Evolutionary conservation across 2,797 vertebrate species (phyloP).

Genomic region (Manis crassicaudata): DNA sequence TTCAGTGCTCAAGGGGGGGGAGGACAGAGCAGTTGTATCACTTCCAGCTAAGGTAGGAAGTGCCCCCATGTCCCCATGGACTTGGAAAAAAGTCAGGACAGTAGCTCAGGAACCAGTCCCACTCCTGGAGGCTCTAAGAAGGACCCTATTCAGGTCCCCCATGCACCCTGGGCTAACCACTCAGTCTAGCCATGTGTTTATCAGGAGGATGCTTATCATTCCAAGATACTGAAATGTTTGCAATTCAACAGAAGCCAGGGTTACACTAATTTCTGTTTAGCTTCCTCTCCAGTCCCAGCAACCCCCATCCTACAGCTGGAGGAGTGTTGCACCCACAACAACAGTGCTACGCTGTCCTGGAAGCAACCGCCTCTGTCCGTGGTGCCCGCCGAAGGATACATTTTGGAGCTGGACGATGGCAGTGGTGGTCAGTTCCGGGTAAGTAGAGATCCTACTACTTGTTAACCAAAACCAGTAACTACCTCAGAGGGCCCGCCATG

Average conservation of each 20-base stretch:
- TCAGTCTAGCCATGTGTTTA: not conserved
- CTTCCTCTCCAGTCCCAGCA: conserved; percentile 93
- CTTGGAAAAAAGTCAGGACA: not conserved
- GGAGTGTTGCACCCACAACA: conserved; percentile 98
- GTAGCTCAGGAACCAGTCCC: not conserved
- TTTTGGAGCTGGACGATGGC: conserved; percentile 97
- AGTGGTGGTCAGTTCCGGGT: conserved; percentile 97
- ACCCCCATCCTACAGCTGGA: conserved; percentile 97
- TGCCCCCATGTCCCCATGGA: too few species aligned
- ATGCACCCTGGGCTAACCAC: not conserved
- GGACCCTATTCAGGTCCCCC: too few species aligned
- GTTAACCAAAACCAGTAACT: not conserved
- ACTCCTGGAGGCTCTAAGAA: not conserved
- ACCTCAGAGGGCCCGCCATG: not conserved
- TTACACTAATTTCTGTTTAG: conserved; percentile 86
- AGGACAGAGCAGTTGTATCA: not conserved
- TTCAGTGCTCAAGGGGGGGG: not conserved
- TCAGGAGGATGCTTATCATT: not conserved
- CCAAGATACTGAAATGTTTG: not conserved
- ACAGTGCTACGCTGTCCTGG: conserved; percentile 98
- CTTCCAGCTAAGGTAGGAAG: not conserved
- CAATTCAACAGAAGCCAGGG: conserved; percentile 63
- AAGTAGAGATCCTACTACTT: conserved; percentile 53
- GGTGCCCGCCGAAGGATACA: conserved; percentile 97
- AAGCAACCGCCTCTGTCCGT: conserved; percentile 97